These are phyloP conservation scores for Mechanitis mazaeus DNA, from an alignment of 2,888 invertebrate genomes.

Conservation along the genomic window DNA sequence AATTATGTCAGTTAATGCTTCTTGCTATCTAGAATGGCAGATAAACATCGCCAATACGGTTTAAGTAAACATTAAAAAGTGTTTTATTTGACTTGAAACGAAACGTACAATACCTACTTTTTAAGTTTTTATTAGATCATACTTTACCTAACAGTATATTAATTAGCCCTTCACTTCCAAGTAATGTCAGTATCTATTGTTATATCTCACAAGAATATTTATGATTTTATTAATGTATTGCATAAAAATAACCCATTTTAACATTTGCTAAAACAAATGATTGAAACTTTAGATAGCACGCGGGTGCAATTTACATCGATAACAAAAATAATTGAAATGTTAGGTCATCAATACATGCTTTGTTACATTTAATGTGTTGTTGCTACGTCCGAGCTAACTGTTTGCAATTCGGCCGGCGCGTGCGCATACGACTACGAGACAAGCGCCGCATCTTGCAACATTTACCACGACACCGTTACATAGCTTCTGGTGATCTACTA, in stretches of 20 bases:
- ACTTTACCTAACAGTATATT: not conserved
- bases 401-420: conserved; percentile 31
- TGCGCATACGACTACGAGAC: conserved; percentile 15
- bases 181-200: too few relatives aligned
- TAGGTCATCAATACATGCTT: conserved; percentile 11
- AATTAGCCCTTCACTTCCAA: too few relatives aligned
- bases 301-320: not conserved
- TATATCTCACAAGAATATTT: too few relatives aligned
- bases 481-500: conserved; percentile 9
- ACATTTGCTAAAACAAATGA: too few relatives aligned
- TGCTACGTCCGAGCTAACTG: conserved; percentile 22
- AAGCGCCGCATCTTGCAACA: conserved; percentile 25
- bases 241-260: too few relatives aligned
- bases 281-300: not conserved
- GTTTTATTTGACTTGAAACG: too few relatives aligned
- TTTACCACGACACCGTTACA: conserved; percentile 35
- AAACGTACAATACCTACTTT: too few relatives aligned
- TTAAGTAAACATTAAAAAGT: not conserved
- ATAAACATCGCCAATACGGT: not conserved
- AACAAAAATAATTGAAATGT: not conserved
- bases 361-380: conserved; percentile 11
- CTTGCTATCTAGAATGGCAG: not conserved
- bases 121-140: not conserved
- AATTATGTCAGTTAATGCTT: conserved; percentile 12
- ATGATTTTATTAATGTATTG: too few relatives aligned